Conservation (phyloP, 2,113 vertebrate species). For the Dipodomys ordii region DNA sequence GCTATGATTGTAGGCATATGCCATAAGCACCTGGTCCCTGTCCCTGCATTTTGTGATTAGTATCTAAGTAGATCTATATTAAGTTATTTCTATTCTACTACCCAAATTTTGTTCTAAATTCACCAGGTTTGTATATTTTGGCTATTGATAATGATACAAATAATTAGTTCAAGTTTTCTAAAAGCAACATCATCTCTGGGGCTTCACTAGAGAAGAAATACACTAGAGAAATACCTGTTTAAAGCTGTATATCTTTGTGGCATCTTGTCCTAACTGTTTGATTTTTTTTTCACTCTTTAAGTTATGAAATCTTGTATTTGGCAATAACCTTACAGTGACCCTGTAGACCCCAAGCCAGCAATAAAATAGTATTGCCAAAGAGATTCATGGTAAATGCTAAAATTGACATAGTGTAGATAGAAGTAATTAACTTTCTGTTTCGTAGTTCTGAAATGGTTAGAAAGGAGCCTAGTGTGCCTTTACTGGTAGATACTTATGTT, state of each 20-base stretch:
- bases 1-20: no score
- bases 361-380: not conserved
- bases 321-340: not conserved
- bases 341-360: slow-evolving; percentile 12
- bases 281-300: no score
- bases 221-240: not conserved
- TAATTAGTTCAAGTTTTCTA: slow-evolving; percentile 48
- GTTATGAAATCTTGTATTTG: slow-evolving; percentile 58
- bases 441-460: slow-evolving; percentile 27
- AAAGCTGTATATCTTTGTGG: slow-evolving; percentile 21
- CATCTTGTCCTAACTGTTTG: not conserved
- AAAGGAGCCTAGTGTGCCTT: not conserved
- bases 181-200: not conserved
- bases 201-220: slow-evolving; percentile 1
- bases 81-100: slow-evolving; percentile 17
- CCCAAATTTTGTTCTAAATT: not conserved
- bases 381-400: not conserved
- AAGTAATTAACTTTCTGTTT: not conserved
- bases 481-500: not conserved
- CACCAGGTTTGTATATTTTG: not conserved
- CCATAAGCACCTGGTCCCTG: no score
- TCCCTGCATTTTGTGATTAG: slow-evolving; percentile 26
- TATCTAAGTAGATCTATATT: not conserved
- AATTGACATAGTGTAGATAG: not conserved
- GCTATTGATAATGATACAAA: slow-evolving; percentile 49